Evolutionary conservation across 2,888 invertebrate species (phyloP).

Genomic region (Neoaliturus tenellus): DNA sequence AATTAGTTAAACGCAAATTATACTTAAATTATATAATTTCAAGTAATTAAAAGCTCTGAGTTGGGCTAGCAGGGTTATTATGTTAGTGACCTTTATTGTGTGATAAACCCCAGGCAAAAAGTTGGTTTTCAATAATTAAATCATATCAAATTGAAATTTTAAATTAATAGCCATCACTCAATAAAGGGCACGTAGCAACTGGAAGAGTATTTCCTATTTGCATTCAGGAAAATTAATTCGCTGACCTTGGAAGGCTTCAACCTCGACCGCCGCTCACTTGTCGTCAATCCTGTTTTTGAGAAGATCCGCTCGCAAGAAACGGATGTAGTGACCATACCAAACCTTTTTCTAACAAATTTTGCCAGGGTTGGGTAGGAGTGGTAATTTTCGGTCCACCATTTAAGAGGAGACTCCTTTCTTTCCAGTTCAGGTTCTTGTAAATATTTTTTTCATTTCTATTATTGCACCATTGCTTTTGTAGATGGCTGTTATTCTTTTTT

Average conservation of each 20-base stretch:
- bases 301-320: conserved; percentile 57
- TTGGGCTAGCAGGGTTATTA: too few relatives aligned
- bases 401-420: conserved; percentile 23
- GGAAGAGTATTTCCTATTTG: conserved; percentile 46
- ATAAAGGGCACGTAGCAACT: too few relatives aligned
- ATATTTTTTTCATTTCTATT: conserved; percentile 37
- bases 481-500: neutral
- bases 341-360: conserved; percentile 40
- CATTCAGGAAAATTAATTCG: conserved; percentile 53
- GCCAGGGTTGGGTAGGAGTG: conserved; percentile 15
- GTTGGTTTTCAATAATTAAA: too few relatives aligned
- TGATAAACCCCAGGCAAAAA: too few relatives aligned
- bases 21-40: too few relatives aligned
- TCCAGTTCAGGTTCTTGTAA: conserved; percentile 35
- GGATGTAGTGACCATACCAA: conserved; percentile 52
- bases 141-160: too few relatives aligned
- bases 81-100: too few relatives aligned
- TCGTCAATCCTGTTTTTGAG: conserved; percentile 55
- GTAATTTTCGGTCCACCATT: conserved; percentile 55
- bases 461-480: conserved; percentile 25
- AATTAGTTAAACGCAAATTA: too few relatives aligned
- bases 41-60: too few relatives aligned
- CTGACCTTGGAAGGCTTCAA: conserved; percentile 36
- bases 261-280: neutral
- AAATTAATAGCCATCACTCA: too few relatives aligned